These are phyloP conservation scores for Sparus aurata DNA, from an alignment of 2,797 vertebrate genomes.

Conservation along the genomic window DNA sequence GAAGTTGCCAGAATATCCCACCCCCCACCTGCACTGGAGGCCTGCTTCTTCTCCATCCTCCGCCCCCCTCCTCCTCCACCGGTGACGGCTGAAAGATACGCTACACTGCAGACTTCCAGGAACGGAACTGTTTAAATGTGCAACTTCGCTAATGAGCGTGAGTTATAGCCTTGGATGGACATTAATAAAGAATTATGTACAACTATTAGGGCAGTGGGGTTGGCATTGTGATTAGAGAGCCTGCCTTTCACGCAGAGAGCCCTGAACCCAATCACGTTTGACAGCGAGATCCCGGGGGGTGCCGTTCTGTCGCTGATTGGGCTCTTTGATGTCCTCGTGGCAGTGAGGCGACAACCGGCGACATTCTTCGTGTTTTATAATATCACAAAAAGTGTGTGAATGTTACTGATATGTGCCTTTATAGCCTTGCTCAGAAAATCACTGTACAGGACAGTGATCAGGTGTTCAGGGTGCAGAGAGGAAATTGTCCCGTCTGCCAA, in stretches of 20 bases:
- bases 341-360: not conserved
- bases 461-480: slow-evolving; percentile 49
- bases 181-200: slow-evolving; percentile 55
- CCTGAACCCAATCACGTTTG: slow-evolving; percentile 44
- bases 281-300: slow-evolving; percentile 30
- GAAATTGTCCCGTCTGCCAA: slow-evolving; percentile 65
- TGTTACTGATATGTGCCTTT: slow-evolving; percentile 10
- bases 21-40: slow-evolving; percentile 51
- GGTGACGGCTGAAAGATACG: slow-evolving; percentile 37
- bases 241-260: slow-evolving; percentile 36
- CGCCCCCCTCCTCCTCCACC: not conserved
- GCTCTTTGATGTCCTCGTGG: not conserved
- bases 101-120: slow-evolving; percentile 35
- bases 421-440: not conserved
- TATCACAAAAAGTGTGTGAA: not conserved
- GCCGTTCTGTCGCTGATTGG: slow-evolving; percentile 24
- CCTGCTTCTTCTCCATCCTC: slow-evolving; percentile 38
- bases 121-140: slow-evolving; percentile 45
- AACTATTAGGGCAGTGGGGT: slow-evolving; percentile 35
- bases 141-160: slow-evolving; percentile 58
- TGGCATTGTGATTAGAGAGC: slow-evolving; percentile 41
- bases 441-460: not conserved
- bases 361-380: not conserved
- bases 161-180: slow-evolving; percentile 55
- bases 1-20: slow-evolving; percentile 53